phyloP scores from a whole-genome alignment of 1,140 invertebrate genomes.

The Oryctes rhinoceros region DNA sequence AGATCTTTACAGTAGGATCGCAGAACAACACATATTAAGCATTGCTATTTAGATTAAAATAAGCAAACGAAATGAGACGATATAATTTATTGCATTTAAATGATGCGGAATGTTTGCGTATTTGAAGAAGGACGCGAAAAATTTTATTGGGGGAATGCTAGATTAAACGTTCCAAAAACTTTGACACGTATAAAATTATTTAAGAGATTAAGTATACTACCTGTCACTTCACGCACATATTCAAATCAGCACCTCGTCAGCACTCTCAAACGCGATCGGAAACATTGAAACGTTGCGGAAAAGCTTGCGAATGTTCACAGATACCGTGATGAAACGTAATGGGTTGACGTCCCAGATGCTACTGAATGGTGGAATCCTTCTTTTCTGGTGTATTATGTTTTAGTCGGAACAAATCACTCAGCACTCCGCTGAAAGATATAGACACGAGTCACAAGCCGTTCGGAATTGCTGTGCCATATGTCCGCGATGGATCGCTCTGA shows the following conservation, averaged over 20 bases:
- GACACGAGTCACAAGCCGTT: neutral
- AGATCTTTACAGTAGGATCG: neutral
- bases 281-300: neutral
- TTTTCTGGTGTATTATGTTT: neutral
- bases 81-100: too few relatives aligned
- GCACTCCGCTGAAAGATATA: neutral
- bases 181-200: too few relatives aligned
- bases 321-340: too few relatives aligned
- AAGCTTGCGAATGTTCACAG: neutral
- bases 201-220: neutral
- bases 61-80: too few relatives aligned
- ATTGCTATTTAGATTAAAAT: too few relatives aligned
- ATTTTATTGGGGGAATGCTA: too few relatives aligned
- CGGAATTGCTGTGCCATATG: neutral
- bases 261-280: neutral
- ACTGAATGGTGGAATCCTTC: neutral
- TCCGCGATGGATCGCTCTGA: neutral
- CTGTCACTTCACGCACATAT: conserved; percentile 13
- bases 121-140: too few relatives aligned
- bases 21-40: too few relatives aligned
- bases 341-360: neutral
- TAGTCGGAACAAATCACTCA: neutral
- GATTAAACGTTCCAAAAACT: too few relatives aligned
- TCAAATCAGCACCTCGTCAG: neutral
- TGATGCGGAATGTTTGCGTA: too few relatives aligned